Conservation (phyloP, 2,113 vertebrate species). For the Gallinago media region DNA sequence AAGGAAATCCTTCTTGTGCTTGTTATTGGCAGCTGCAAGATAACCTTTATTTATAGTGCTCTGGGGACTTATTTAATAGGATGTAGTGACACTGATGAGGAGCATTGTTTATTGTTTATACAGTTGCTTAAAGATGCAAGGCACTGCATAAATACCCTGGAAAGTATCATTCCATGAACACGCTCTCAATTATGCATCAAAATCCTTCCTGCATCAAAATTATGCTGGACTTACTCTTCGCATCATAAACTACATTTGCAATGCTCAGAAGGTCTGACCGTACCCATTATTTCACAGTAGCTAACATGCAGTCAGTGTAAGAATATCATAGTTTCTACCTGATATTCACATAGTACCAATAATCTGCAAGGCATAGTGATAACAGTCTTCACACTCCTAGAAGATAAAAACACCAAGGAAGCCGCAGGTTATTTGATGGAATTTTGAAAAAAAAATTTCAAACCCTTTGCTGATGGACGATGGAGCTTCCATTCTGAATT, state of each 20-base stretch:
- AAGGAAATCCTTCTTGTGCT: neutral
- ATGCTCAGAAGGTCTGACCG: neutral
- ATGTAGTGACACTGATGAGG: conserved; percentile 35
- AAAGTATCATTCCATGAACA: neutral
- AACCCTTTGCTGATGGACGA: neutral
- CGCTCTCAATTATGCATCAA: neutral
- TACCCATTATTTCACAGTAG: neutral
- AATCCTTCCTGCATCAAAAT: conserved; percentile 1
- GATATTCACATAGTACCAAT: neutral
- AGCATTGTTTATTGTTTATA: conserved; percentile 46
- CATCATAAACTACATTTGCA: neutral
- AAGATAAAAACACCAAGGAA: neutral
- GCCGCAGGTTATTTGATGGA: neutral
- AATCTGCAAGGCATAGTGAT: neutral
- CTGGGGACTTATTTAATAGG: neutral
- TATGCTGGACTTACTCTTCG: neutral
- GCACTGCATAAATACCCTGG: neutral
- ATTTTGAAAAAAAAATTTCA: neutral
- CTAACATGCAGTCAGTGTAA: neutral
- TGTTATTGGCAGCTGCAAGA: conserved; percentile 23
- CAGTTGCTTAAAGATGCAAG: conserved; percentile 18
- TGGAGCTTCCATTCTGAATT: neutral
- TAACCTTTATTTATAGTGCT: conserved; percentile 27
- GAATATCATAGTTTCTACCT: neutral
- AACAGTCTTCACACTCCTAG: neutral